Evolutionary conservation across 2,797 vertebrate species (phyloP).

Genomic region (Columba guinea): DNA sequence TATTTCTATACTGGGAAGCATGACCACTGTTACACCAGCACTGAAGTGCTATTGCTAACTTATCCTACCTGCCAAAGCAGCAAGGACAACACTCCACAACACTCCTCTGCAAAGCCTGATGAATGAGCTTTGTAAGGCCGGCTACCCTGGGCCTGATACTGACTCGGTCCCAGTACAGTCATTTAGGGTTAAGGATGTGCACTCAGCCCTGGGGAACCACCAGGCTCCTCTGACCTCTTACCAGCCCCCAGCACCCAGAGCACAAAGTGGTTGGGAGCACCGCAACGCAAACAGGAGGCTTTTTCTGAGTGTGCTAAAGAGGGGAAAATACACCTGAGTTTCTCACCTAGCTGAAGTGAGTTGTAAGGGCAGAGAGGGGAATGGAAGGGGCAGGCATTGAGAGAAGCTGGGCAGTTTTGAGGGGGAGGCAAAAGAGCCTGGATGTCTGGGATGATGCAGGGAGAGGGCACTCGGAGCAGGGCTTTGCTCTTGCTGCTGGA

Average conservation of each 20-base stretch:
- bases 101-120: background rate
- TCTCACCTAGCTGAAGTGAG: background rate
- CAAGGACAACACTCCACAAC: background rate
- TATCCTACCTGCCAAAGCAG: background rate
- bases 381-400: background rate
- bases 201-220: background rate
- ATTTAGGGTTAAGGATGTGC: background rate
- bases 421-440: background rate
- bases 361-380: background rate
- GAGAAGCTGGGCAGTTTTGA: background rate
- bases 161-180: accelerated
- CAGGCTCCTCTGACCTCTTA: background rate
- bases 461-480: background rate
- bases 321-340: background rate
- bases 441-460: background rate
- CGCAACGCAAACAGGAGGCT: background rate
- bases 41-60: background rate
- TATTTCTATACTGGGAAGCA: background rate
- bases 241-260: background rate
- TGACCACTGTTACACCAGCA: background rate
- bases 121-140: background rate
- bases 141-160: background rate
- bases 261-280: background rate
- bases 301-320: background rate
- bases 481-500: background rate